Conservation (phyloP, 2,797 vertebrate genomes). For the Acipenser oxyrinchus region DNA sequence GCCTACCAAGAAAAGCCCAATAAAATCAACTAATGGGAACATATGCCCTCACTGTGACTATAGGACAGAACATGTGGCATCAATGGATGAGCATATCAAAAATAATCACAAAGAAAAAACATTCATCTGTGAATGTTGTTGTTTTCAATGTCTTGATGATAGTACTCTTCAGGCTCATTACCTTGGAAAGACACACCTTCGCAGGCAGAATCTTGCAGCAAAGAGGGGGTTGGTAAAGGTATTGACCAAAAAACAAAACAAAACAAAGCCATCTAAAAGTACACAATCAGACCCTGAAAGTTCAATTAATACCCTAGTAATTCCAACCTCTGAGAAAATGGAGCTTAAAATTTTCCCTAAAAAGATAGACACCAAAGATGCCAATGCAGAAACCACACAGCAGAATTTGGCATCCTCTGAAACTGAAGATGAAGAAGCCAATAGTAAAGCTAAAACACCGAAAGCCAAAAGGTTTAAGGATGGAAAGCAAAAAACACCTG, state of each 20-base stretch:
- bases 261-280: not conserved
- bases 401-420: not conserved
- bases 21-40: conserved; percentile 28
- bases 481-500: not conserved
- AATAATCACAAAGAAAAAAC: conserved; percentile 26
- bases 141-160: conserved; percentile 51
- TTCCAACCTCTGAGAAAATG: too few relatives aligned
- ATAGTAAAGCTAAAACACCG: not conserved
- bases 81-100: conserved; percentile 6
- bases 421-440: conserved; percentile 1
- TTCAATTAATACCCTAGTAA: too few relatives aligned
- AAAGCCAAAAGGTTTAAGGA: not conserved
- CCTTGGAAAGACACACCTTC: conserved; percentile 55
- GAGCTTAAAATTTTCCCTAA: too few relatives aligned
- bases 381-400: not conserved
- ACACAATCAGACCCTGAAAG: not conserved
- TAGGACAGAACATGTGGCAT: conserved; percentile 25
- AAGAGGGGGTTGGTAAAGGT: conserved; percentile 50
- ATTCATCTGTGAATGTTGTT: conserved; percentile 54
- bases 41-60: conserved; percentile 26
- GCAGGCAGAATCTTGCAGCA: conserved; percentile 51
- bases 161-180: conserved; percentile 45
- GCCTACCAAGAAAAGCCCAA: conserved; percentile 19
- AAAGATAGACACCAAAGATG: not conserved
- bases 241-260: conserved; percentile 38